Conservation (phyloP, 1,140 invertebrate species). For the Sesamia nonagrioides region DNA sequence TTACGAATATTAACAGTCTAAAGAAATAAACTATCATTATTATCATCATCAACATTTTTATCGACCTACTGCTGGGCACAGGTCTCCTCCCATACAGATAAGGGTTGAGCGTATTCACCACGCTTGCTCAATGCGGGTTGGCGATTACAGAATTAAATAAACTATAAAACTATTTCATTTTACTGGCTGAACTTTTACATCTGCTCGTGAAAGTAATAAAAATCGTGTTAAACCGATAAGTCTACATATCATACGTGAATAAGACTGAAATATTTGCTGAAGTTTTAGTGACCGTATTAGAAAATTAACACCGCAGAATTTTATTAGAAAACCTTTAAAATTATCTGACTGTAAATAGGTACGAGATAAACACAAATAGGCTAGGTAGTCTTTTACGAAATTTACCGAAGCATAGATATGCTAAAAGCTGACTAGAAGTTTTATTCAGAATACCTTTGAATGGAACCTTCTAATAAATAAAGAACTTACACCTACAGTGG, state of each 20-base stretch:
- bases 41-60: too few relatives aligned
- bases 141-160: too few relatives aligned
- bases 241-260: not conserved
- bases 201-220: not conserved
- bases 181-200: not conserved
- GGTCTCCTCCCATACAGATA: too few relatives aligned
- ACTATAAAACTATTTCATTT: slow-evolving; percentile 13
- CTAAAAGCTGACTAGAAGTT: not conserved
- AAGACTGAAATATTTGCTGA: not conserved
- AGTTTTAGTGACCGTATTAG: not conserved
- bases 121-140: too few relatives aligned
- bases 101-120: too few relatives aligned
- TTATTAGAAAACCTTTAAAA: not conserved
- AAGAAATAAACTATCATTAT: too few relatives aligned
- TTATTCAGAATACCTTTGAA: not conserved
- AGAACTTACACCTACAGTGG: slow-evolving; percentile 20
- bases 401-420: not conserved
- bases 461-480: slow-evolving; percentile 1
- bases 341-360: not conserved
- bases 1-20: not conserved
- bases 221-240: not conserved
- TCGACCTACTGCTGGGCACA: too few relatives aligned
- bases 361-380: not conserved
- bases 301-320: not conserved
- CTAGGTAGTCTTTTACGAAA: not conserved